phyloP scores from a whole-genome alignment of 2,797 vertebrate genomes.

The Hozukius guyotensis region DNA sequence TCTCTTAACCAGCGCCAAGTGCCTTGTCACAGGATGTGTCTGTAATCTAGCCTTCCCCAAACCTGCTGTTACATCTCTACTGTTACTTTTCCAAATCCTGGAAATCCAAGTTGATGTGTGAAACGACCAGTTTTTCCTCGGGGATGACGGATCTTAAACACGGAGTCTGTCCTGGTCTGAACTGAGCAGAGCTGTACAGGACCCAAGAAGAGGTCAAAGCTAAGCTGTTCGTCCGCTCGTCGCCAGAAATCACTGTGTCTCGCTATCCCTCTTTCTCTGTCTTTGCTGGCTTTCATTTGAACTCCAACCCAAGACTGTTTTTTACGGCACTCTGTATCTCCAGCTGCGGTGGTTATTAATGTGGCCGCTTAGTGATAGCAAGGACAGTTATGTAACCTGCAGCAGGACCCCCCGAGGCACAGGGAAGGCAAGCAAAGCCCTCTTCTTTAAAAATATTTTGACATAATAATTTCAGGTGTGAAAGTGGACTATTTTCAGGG shows the following conservation, averaged over 20 bases:
- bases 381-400: conserved; percentile 49
- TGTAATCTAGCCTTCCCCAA: conserved; percentile 34
- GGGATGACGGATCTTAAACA: not conserved
- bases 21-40: conserved; percentile 72
- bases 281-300: conserved; percentile 58
- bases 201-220: conserved; percentile 54
- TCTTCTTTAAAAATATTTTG: not conserved
- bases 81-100: conserved; percentile 28
- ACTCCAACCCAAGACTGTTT: conserved; percentile 66
- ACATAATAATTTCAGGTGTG: conserved; percentile 11
- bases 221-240: conserved; percentile 43
- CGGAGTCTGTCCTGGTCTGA: conserved; percentile 14
- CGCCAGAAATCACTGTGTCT: conserved; percentile 38
- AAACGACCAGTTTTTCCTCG: conserved; percentile 9
- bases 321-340: conserved; percentile 42
- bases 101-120: conserved; percentile 10
- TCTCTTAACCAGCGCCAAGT: conserved; percentile 63
- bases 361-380: conserved; percentile 52
- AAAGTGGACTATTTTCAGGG: conserved; percentile 11
- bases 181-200: conserved; percentile 19
- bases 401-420: conserved; percentile 35
- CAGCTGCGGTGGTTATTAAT: conserved; percentile 59
- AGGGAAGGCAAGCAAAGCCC: conserved; percentile 27
- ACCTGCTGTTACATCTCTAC: conserved; percentile 33
- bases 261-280: conserved; percentile 13